Conservation (phyloP, 2,888 invertebrate genomes). For the Cantharis rufa region DNA sequence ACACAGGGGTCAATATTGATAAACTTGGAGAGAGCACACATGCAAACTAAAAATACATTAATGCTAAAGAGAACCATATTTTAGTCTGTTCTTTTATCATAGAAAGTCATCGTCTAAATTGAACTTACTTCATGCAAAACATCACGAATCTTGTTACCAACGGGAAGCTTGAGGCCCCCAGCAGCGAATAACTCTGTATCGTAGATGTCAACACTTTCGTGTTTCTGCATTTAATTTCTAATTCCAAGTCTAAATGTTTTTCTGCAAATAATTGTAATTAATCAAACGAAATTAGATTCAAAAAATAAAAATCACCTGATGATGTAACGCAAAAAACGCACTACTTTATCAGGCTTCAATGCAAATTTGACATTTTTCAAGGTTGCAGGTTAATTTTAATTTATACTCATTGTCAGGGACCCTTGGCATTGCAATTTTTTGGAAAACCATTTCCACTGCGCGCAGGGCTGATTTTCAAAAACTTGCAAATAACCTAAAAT, state of each 20-base stretch:
- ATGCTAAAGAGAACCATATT: background rate
- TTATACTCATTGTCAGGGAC: background rate
- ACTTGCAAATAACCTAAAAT: background rate
- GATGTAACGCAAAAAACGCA: background rate
- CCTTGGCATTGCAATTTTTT: background rate
- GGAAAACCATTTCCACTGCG: background rate
- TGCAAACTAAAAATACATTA: background rate
- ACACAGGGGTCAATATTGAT: constrained; percentile 14
- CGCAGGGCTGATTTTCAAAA: background rate
- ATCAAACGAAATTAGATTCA: background rate
- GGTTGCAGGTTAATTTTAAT: background rate
- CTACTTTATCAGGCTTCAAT: background rate
- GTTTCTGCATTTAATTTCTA: background rate
- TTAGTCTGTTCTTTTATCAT: background rate
- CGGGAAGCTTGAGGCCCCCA: constrained; percentile 6
- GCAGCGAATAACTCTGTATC: constrained; percentile 7
- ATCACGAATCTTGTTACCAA: constrained; percentile 17
- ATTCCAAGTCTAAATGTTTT: background rate
- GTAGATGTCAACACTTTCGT: constrained; percentile 7
- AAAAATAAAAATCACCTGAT: background rate
- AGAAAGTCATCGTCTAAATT: background rate
- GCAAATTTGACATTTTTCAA: background rate
- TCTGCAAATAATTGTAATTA: background rate
- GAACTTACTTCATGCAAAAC: constrained; percentile 29
- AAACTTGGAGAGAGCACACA: background rate